Conservation (phyloP, 2,888 invertebrate genomes). For the Alsophila aescularia region DNA sequence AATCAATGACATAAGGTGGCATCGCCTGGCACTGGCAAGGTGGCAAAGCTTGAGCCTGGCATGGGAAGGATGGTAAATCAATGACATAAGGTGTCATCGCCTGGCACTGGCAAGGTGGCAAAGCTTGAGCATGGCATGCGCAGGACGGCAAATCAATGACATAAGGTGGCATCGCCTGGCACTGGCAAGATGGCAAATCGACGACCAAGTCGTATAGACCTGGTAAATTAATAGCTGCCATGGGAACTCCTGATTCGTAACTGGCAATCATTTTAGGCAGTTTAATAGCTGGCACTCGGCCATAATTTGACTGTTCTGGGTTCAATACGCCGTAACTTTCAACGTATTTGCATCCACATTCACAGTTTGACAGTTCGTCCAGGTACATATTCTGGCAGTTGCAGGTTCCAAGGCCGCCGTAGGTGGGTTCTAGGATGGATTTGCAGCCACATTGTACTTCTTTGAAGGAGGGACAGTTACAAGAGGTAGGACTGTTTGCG, state of each 20-base stretch:
- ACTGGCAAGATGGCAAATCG: not conserved
- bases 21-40: constrained; percentile 3
- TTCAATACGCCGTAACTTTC: constrained; percentile 19
- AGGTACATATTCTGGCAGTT: constrained; percentile 21
- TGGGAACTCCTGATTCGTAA: constrained; percentile 5
- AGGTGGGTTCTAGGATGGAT: constrained; percentile 9
- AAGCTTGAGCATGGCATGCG: too few relatives aligned
- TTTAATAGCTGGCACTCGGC: constrained; percentile 19
- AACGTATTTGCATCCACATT: constrained; percentile 26
- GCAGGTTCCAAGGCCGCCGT: constrained; percentile 12
- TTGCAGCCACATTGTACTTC: not conserved
- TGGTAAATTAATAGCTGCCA: constrained; percentile 18
- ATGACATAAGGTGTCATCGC: not conserved
- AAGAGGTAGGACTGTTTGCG: not conserved
- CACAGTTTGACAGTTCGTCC: constrained; percentile 12
- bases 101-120: not conserved
- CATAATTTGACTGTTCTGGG: constrained; percentile 15
- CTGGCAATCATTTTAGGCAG: constrained; percentile 22
- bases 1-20: not conserved
- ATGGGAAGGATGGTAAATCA: not conserved
- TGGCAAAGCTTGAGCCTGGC: too few relatives aligned
- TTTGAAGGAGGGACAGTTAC: not conserved
- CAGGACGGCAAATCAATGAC: not conserved
- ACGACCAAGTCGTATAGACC: constrained; percentile 3
- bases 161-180: not conserved